Evolutionary conservation across 2,797 vertebrate genomes (phyloP).

Genomic region (Selene dorsalis): DNA sequence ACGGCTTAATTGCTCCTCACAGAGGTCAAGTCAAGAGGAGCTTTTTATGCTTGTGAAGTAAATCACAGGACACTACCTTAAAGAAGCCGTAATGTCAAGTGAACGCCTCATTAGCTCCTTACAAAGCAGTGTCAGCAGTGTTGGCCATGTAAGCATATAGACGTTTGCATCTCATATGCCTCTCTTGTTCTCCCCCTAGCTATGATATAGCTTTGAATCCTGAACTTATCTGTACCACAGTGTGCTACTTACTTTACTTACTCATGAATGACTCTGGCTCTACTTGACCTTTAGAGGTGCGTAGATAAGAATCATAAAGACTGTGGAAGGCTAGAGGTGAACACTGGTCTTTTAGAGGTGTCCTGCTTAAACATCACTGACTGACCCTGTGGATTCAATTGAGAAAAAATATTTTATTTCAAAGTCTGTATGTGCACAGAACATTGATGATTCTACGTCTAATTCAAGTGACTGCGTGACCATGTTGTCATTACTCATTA

Average conservation of each 20-base stretch:
- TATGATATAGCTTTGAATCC: conserved; percentile 39
- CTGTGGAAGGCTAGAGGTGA: neutral
- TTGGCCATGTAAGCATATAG: conserved; percentile 11
- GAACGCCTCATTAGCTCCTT: conserved; percentile 18
- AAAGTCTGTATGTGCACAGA: neutral
- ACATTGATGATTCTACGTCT: neutral
- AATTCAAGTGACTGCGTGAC: neutral
- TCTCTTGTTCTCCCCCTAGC: conserved; percentile 10
- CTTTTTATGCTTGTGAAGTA: neutral
- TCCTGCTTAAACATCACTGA: neutral
- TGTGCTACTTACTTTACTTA: conserved; percentile 48
- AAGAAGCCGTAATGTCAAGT: conserved; percentile 16
- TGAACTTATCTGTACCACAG: conserved; percentile 30
- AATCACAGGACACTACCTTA: conserved; percentile 1
- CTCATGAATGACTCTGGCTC: conserved; percentile 58
- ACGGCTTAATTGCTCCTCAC: neutral
- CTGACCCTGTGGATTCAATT: neutral
- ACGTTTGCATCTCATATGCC: conserved; percentile 14
- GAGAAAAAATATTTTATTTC: neutral
- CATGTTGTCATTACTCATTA: neutral
- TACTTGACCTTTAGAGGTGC: conserved; percentile 70
- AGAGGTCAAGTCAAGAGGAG: conserved; percentile 4
- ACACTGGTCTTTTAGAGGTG: neutral
- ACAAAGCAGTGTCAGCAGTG: conserved; percentile 8
- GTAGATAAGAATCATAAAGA: conserved; percentile 63